Evolutionary conservation across 2,113 vertebrate genomes (phyloP).

Genomic region (Trichechus manatus): DNA sequence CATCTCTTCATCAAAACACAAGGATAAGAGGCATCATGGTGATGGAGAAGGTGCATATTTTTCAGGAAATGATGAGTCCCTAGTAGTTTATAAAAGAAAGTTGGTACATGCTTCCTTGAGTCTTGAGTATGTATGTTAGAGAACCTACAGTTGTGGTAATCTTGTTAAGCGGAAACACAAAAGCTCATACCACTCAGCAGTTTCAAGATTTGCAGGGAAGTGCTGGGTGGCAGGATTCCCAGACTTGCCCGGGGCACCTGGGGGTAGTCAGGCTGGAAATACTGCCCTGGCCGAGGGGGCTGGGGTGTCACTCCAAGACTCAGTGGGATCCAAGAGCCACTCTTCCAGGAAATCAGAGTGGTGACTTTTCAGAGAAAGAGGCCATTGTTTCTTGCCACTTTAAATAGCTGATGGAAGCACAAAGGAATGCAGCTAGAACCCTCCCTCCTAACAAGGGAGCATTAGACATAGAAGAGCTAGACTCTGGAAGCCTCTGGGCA

Average conservation of each 20-base stretch:
- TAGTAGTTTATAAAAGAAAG: background rate
- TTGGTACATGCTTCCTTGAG: background rate
- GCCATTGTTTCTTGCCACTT: constrained; percentile 69
- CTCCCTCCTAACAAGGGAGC: constrained; percentile 55
- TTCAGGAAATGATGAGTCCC: background rate
- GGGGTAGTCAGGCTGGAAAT: background rate
- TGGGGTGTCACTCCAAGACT: constrained; percentile 60
- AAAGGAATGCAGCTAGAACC: constrained; percentile 70
- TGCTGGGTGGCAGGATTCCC: background rate
- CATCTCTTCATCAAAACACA: background rate
- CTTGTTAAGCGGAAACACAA: background rate
- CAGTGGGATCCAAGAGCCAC: constrained; percentile 52
- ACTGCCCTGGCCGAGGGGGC: background rate
- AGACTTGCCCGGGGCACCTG: constrained; percentile 12
- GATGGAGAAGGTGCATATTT: background rate
- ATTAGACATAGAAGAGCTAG: constrained; percentile 59
- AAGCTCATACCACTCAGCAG: background rate
- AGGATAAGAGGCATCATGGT: background rate
- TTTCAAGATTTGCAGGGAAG: background rate
- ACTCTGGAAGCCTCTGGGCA: constrained; percentile 35
- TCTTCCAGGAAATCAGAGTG: constrained; percentile 57
- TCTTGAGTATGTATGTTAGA: background rate
- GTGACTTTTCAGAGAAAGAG: constrained; percentile 66
- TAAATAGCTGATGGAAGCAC: constrained; percentile 70
- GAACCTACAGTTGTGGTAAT: background rate